Percentiles rank a stretch among this genome's conserved stretches.
These are phyloP conservation scores for Drosophila meridiana DNA, from an alignment of 2,888 invertebrate genomes.

Conservation along the genomic window DNA sequence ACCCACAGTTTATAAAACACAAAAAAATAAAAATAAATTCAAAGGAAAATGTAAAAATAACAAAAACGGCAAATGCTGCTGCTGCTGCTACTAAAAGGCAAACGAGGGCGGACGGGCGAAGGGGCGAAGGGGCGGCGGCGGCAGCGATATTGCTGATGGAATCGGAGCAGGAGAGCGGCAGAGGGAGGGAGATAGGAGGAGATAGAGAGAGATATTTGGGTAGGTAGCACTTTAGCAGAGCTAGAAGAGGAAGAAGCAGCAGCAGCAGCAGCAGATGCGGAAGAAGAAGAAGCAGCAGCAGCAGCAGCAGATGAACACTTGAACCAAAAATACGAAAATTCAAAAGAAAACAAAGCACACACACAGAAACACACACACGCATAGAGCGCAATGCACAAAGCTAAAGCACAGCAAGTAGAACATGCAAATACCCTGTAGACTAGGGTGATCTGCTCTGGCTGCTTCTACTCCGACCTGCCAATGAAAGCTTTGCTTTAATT, in stretches of 20 bases:
- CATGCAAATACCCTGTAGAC: background rate
- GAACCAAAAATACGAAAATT: constrained; percentile 59
- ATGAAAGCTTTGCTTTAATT: too few species aligned
- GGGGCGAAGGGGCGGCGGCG: background rate
- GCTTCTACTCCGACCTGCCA: background rate
- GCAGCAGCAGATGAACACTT: constrained; percentile 36
- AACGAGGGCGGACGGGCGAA: background rate
- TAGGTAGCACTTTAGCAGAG: constrained; percentile 46
- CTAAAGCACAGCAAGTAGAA: constrained; percentile 22
- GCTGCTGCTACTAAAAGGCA: constrained; percentile 50
- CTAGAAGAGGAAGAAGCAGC: constrained; percentile 9
- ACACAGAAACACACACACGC: constrained; percentile 10
- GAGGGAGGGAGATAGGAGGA: background rate
- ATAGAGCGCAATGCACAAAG: constrained; percentile 53
- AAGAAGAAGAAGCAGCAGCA: background rate
- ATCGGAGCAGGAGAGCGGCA: background rate
- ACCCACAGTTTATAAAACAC: constrained; percentile 78
- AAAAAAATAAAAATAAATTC: constrained; percentile 71
- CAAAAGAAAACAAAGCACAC: constrained; percentile 48
- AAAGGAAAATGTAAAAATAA: constrained; percentile 77
- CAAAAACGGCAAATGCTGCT: constrained; percentile 66
- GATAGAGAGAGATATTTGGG: background rate
- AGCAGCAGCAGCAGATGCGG: background rate
- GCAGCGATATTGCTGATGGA: background rate
- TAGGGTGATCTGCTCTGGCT: background rate